Evolutionary conservation across 2,888 invertebrate species (phyloP), one percentile per base, ranked within the genome.

Genomic region (Lithodes maja): DNA sequence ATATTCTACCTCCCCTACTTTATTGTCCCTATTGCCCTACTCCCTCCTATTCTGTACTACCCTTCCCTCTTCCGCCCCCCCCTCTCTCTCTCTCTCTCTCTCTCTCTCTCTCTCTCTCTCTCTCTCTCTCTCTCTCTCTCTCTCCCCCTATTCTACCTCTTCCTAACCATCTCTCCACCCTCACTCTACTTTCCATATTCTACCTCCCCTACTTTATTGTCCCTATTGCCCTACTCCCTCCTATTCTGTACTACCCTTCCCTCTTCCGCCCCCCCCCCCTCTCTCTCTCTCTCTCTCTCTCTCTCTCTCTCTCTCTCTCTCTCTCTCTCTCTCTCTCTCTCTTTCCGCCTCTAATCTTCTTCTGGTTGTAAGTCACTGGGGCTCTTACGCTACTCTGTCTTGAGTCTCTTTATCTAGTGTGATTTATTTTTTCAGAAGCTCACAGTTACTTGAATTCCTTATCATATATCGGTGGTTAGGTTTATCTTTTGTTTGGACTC

Each of bases 111-210:
- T 33, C 78, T 52, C 78, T 77, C 49, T 77, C 33, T 77, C 49
- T 77, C 49, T 33, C 3, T 74, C 33, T 17, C 74, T 74, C 74
- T n/a, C n/a, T 74, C 74, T 74, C 74, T n/a, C 74, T 12, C n/a
- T 74, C 15, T 15, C 52, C 53, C 52, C 53, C 52, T 15, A 50
- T 52, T 52, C 52, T 12, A 7, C 15, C 52, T 50, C 52, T 12
- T 15, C 2, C 15, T 49, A 5, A 5, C 75, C 49, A 17, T 75
- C 49, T 75, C 75, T 33, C 75, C 49, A n/a, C 49, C 75, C 9
- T 49, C 9, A n/a, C 49, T 49, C 49, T 49, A 33, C 49, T 75
- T 33, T 3, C 9, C 9, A 3, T 49, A 5, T 3, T 33, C 49
- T 33, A 5, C 49, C 49, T 49, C 49, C 75, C 49, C 17, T 75